Evolutionary conservation across 2,113 vertebrate genomes (phyloP).

Genomic region (Rhizomys pruinosus): DNA sequence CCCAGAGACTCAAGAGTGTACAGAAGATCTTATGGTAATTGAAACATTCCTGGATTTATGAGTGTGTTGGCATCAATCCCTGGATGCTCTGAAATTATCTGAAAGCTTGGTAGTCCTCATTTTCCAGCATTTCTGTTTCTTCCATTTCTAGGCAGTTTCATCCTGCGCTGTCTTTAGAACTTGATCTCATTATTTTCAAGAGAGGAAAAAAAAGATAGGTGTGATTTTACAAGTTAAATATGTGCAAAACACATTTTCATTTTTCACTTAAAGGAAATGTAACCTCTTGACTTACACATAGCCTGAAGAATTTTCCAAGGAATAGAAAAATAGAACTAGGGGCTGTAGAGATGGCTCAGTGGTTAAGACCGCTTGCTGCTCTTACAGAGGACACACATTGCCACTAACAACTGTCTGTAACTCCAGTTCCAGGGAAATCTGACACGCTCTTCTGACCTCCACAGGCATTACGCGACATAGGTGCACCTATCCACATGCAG

Average conservation of each 20-base stretch:
- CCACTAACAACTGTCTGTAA: no score
- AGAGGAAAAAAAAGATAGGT: background rate
- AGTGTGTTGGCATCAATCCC: background rate
- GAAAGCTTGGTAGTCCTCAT: background rate
- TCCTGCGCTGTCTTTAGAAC: background rate
- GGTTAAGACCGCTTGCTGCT: no score
- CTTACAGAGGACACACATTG: no score
- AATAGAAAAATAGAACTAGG: background rate
- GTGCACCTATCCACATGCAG: no score
- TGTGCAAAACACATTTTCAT: constrained; percentile 1
- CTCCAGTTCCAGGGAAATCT: no score
- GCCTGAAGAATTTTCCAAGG: background rate
- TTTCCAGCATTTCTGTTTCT: background rate
- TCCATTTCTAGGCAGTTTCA: background rate
- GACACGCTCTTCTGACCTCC: no score
- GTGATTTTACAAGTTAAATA: constrained; percentile 21
- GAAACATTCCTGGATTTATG: background rate
- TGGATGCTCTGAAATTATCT: background rate
- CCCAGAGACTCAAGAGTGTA: background rate
- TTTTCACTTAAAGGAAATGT: background rate
- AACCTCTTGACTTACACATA: background rate
- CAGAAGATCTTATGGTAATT: background rate
- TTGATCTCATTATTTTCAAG: background rate
- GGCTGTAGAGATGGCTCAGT: no score
- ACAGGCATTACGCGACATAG: no score